Evolutionary conservation across 1,140 invertebrate genomes (phyloP), one percentile per base, ranked within the genome.

Genomic region (Caerostris extrusa): DNA sequence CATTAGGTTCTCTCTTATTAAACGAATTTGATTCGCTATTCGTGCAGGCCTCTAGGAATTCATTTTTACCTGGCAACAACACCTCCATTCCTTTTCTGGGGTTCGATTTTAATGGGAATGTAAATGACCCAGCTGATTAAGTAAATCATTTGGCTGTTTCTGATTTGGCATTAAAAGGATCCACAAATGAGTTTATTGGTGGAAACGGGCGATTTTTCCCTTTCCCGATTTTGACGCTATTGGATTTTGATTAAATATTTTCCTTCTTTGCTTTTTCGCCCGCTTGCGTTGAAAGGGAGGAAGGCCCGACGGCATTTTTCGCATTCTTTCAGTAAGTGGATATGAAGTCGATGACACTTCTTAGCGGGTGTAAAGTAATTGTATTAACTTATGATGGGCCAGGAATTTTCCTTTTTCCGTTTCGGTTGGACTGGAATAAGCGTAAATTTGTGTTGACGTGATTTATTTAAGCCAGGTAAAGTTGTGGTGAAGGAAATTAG

Each of bases 191-290:
- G 90, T 60, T 82, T 91, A 91, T 91, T 91, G 71, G 69, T 50
- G 50, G 77, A 61, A 91, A 58, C 7, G 8, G 19, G 34, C 10
- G 77, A 61, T 82, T 91, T 34, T 34, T 61, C 58, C 57, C 71
- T 50, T 71, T 58, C 56, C 57, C 57, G 19, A 82, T 34, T 34
- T 34, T 34, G 34, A 82, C 64, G 69, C 55, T 91, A 91, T 91
- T 82, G 90, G 90, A 91, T 82, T 91, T 91, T 91, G 90, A 91
- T 91, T 91, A 91, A 91, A 82, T 82, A 82, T 82, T 61, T 81
- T 34, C 55, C 12, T 55, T 34, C 34, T 34, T 88, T 64, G 86
- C 60, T 50, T 34, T 34, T 85, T 77, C 82, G 7, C 55, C 34
- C 34, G 34, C n/a, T 2, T 5, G 34, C 69, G 50, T 77, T 77